Base-by-base conservation (phyloP, 2,888 invertebrate species). In the Metalampra italica region DNA sequence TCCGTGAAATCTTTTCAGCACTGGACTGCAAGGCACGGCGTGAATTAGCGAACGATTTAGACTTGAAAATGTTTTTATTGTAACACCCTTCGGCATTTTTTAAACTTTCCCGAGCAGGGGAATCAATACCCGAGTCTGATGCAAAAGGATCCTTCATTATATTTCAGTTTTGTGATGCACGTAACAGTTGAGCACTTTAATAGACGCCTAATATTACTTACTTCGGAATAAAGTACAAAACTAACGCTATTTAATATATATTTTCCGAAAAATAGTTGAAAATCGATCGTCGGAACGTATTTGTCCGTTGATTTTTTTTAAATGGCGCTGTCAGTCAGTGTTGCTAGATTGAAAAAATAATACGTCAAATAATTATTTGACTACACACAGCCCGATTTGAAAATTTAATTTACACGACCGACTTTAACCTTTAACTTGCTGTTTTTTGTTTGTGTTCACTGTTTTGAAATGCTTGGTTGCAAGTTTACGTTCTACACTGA, bases 1-100 rank as follows among this genome's bases (percentile, higher is more conserved):
- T 93, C 71, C 90, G 92, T 1, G 92, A 90, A 53, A 94, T 89
- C 71, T 92, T 93, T 56, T 93, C 93, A 9, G 93, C 93, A 30
- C 94, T 92, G 43, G 90, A 92, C 61, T 93, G 90, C 43, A 94
- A 76, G 40, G 90, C 92, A 64, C 91, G 91, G 54, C 92, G 90
- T 8, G 93, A 92, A 66, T 92, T 93, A 34, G 91, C 91, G 38
- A 93, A 86, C 8, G 88, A 82, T 59, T 75, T 81, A 14, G 84
- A 66, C 78, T 89, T 79, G 78, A 83, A 74, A 61, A 89, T 57
- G 60, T 75, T 85, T 60, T 75, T 86, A 61, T 80, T 86, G 56
- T 81, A 88, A 65, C 88, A 89, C 48, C 87, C 82, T 54, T 89
- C 88, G 5, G 81, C 74, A 58, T 86, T 85, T 62, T 71, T 79